These are phyloP conservation scores for Drosophila quinaria DNA, from an alignment of 2,888 invertebrate genomes.

Conservation along the genomic window DNA sequence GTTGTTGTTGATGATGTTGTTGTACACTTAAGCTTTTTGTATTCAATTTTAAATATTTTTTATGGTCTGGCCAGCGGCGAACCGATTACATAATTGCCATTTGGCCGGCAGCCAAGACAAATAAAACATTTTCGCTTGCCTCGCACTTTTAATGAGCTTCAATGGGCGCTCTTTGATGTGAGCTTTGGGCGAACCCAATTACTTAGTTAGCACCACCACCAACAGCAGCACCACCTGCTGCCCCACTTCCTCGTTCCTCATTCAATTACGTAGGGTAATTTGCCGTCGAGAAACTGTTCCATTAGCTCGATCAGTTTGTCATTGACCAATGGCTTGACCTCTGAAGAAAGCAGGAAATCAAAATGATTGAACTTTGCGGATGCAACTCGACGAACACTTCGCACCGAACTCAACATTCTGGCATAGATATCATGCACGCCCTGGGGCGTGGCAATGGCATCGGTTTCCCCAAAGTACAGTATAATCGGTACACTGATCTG, in stretches of 20 bases:
- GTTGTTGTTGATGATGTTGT: constrained; percentile 34
- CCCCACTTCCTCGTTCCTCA: constrained; percentile 60
- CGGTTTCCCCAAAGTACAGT: constrained; percentile 80
- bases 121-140: constrained; percentile 61
- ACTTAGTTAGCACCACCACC: constrained; percentile 33
- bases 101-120: constrained; percentile 57
- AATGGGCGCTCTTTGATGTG: constrained; percentile 53
- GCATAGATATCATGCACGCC: constrained; percentile 81
- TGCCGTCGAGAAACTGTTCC: constrained; percentile 71
- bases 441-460: constrained; percentile 78
- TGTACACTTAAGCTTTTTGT: constrained; percentile 31
- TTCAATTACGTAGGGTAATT: constrained; percentile 77
- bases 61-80: constrained; percentile 41
- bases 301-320: constrained; percentile 74
- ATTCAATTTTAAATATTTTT: constrained; percentile 44
- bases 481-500: constrained; percentile 70
- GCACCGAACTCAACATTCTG: constrained; percentile 60
- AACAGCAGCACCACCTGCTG: neutral
- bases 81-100: constrained; percentile 70
- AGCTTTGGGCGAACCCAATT: constrained; percentile 41
- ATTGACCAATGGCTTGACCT: constrained; percentile 76
- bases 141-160: constrained; percentile 54
- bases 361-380: constrained; percentile 80
- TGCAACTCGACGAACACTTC: constrained; percentile 72
- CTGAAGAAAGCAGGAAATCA: constrained; percentile 74